These are phyloP conservation scores for Simalia tracyae DNA, from an alignment of 2,797 vertebrate species.

Conservation along the genomic window DNA sequence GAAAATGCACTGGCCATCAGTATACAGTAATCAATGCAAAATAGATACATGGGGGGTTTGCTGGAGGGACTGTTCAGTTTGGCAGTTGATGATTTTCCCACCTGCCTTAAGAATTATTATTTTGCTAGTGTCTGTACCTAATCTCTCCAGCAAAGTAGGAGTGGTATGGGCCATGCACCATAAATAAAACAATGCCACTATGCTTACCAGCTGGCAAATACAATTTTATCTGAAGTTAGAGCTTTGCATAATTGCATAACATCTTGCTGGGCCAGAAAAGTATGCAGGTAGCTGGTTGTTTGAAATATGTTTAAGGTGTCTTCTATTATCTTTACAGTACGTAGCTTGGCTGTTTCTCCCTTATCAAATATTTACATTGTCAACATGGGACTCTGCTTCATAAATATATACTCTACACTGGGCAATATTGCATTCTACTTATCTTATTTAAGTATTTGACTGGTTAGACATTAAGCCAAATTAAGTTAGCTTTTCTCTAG, in stretches of 20 bases:
- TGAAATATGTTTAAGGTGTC: constrained; percentile 36
- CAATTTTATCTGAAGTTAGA: neutral
- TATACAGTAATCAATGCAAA: neutral
- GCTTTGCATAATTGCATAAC: neutral
- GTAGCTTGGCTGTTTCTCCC: constrained; percentile 33
- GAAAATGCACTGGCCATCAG: neutral
- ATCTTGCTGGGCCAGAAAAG: neutral
- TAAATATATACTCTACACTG: neutral
- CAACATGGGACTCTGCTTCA: constrained; percentile 1
- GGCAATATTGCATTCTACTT: neutral
- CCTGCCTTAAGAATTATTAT: neutral
- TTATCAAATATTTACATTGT: constrained; percentile 64
- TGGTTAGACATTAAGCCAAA: constrained; percentile 17
- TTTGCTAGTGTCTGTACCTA: neutral
- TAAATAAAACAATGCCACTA: neutral
- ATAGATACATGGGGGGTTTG: neutral
- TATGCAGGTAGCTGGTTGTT: neutral
- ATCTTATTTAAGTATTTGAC: constrained; percentile 27
- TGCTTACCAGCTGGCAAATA: fast-evolving
- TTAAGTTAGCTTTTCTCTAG: neutral
- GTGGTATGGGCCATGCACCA: neutral
- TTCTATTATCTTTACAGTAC: constrained; percentile 31
- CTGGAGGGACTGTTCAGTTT: neutral
- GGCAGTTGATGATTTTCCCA: neutral
- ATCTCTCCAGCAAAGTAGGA: neutral